Percentiles rank a stretch among this genome's conserved stretches.
phyloP scores from a whole-genome alignment of 2,888 invertebrate species.

The Caenorhabditis becei region DNA sequence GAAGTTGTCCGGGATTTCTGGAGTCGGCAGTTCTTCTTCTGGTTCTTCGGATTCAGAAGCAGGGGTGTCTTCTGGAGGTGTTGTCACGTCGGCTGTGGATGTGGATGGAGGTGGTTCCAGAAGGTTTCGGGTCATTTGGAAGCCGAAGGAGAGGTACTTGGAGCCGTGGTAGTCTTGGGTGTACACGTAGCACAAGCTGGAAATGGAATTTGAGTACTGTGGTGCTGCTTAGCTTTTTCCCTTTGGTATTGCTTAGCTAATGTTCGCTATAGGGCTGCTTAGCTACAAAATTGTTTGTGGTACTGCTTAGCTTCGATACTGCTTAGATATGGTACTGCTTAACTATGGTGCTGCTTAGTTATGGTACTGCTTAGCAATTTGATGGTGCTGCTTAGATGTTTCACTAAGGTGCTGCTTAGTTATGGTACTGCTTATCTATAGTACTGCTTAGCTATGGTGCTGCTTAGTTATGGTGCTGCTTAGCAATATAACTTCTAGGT shows the following conservation, averaged over 20 bases:
- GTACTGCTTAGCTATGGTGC: no score
- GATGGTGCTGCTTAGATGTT: no score
- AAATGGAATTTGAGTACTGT: not conserved
- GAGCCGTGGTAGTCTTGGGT: constrained; percentile 8
- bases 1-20: not conserved
- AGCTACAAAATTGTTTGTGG: no score
- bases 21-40: not conserved
- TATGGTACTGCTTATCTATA: no score
- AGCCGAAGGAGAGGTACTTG: constrained; percentile 37
- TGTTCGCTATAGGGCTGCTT: no score
- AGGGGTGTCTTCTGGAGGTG: not conserved
- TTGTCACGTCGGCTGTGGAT: not conserved
- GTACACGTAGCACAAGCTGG: constrained; percentile 28
- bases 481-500: no score
- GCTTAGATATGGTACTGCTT: no score
- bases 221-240: not conserved
- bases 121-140: constrained; percentile 25
- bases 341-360: no score
- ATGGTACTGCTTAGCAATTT: no score
- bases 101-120: constrained; percentile 1
- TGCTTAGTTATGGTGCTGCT: no score
- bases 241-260: not conserved
- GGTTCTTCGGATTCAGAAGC: not conserved
- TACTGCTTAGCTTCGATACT: no score
- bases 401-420: no score